Evolutionary conservation across 2,113 vertebrate species (phyloP).

Genomic region (Numenius arquata): DNA sequence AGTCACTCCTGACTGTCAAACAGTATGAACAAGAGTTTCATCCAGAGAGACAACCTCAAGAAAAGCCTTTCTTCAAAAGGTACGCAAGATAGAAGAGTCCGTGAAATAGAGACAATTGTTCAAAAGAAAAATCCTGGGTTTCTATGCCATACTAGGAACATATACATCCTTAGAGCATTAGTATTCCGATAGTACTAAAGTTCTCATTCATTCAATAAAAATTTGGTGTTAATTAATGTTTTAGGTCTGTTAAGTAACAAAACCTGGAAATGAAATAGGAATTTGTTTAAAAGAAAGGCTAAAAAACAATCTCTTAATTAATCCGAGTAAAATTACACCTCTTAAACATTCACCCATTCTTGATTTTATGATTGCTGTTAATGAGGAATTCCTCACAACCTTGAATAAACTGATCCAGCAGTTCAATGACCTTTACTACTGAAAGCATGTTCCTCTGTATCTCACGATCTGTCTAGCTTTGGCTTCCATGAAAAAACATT

Average conservation of each 20-base stretch:
- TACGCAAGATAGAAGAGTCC: neutral
- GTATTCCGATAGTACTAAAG: neutral
- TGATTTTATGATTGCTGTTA: neutral
- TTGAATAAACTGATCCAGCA: neutral
- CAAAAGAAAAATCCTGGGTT: neutral
- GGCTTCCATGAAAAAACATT: neutral
- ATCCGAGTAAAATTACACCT: neutral
- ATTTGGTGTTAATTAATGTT: neutral
- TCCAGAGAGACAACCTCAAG: neutral
- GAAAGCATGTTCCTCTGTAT: neutral
- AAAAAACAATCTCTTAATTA: neutral
- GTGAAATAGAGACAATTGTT: neutral
- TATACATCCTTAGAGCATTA: rapidly evolving
- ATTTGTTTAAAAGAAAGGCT: neutral
- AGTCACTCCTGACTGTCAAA: neutral
- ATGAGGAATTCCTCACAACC: neutral
- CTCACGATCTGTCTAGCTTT: neutral
- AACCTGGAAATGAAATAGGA: neutral
- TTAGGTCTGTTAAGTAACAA: neutral
- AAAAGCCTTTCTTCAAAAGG: neutral
- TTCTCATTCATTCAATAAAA: neutral
- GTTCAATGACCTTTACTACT: neutral
- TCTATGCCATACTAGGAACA: neutral
- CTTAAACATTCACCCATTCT: neutral
- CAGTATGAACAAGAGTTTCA: neutral